Percentiles rank a stretch among this genome's conserved stretches.
These are phyloP conservation scores for Rhadinocentrus ornatus DNA, from an alignment of 2,797 vertebrate species.

Conservation along the genomic window DNA sequence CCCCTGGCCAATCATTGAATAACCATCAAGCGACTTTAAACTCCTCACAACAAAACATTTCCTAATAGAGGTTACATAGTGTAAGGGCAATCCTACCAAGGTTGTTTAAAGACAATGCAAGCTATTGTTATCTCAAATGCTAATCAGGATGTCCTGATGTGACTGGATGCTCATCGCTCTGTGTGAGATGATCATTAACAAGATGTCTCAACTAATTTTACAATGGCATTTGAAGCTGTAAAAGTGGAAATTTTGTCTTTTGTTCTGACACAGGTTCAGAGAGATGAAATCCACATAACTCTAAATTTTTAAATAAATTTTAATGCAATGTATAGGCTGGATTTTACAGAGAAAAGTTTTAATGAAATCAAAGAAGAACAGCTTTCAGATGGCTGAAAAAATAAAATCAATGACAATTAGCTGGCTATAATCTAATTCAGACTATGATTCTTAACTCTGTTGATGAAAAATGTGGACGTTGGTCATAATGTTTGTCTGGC, in stretches of 20 bases:
- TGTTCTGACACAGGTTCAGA: conserved; percentile 6
- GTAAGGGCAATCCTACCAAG: conserved; percentile 33
- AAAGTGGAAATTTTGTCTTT: conserved; percentile 22
- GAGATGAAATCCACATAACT: conserved; percentile 12
- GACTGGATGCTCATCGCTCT: conserved; percentile 46
- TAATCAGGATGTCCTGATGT: conserved; percentile 29
- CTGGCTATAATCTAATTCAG: conserved; percentile 5
- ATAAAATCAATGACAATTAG: conserved; percentile 8
- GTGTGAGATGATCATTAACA: conserved; percentile 63
- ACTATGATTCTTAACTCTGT: conserved; percentile 14
- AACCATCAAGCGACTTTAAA: conserved; percentile 59
- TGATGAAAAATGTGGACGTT: not conserved
- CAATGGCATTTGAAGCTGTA: conserved; percentile 1
- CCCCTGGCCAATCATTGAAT: conserved; percentile 71
- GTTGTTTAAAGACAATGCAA: conserved; percentile 18
- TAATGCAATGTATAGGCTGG: not conserved
- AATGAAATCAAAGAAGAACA: not conserved
- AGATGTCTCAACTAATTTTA: conserved; percentile 51
- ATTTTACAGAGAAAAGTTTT: not conserved
- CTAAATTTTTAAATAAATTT: not conserved
- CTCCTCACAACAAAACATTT: conserved; percentile 29
- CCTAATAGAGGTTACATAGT: conserved; percentile 23
- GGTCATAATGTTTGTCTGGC: not conserved
- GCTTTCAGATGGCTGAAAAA: conserved; percentile 9
- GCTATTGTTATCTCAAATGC: conserved; percentile 35